These are phyloP conservation scores for Macropis europaea DNA, from an alignment of 2,888 invertebrate species.

Conservation along the genomic window DNA sequence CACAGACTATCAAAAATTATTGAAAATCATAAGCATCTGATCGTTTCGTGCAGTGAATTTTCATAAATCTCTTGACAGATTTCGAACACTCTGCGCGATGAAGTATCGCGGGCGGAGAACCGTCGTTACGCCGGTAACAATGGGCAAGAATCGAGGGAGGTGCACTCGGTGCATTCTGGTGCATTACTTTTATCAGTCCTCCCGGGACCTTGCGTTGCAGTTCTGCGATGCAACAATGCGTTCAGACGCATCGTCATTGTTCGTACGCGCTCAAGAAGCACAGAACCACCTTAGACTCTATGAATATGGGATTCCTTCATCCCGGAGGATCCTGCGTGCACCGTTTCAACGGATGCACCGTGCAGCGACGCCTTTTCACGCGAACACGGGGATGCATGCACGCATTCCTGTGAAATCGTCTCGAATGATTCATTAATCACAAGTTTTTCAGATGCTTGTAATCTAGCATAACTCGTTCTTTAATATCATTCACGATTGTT, in stretches of 20 bases:
- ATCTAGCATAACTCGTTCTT: too few species aligned
- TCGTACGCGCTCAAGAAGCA: conserved; percentile 68
- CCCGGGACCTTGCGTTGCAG: conserved; percentile 58
- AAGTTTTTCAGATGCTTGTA: too few species aligned
- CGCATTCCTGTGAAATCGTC: too few species aligned
- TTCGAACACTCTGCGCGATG: conserved; percentile 19
- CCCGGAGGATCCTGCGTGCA: conserved; percentile 50
- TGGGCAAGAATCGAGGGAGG: conserved; percentile 52
- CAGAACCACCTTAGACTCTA: conserved; percentile 64
- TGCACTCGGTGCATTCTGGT: conserved; percentile 51
- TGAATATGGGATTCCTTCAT: conserved; percentile 64
- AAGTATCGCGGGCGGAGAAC: conserved; percentile 21
- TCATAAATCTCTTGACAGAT: not conserved
- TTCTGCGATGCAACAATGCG: conserved; percentile 64
- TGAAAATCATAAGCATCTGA: too few species aligned
- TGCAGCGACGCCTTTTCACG: too few species aligned
- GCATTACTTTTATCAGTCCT: conserved; percentile 66
- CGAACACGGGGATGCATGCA: too few species aligned
- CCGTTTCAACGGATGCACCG: too few species aligned
- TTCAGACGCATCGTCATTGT: conserved; percentile 68
- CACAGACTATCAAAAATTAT: too few species aligned
- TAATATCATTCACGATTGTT: too few species aligned
- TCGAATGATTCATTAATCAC: too few species aligned
- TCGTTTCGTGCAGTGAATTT: too few species aligned
- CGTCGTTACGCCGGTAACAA: conserved; percentile 47